Base-by-base conservation (phyloP, 2,888 invertebrate genomes). In the Epinotia bilunana region DNA sequence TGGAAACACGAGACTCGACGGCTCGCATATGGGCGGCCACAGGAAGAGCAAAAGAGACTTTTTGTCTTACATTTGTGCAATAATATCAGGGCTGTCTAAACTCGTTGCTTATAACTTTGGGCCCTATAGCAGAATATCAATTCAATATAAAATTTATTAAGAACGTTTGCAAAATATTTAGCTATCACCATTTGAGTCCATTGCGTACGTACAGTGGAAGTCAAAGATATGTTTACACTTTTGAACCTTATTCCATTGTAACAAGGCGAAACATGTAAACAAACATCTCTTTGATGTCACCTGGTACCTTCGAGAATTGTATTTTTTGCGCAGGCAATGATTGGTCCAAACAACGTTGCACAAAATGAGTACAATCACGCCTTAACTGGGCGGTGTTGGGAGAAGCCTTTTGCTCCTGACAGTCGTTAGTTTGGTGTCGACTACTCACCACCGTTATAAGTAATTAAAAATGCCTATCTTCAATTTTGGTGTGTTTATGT, bases 61-160 rank as follows among this genome's bases (percentile, higher is more conserved):
- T 82, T 88, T 86, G 82, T 84, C 85, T 87, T 86, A 84, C 83
- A 84, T 84, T 88, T 92, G 89, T 91, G 90, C 91, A 91, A 93
- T 91, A 86, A 87, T 87, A 86, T 76, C 86, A 92, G 92, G 92
- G 93, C 76, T 92, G 88, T n/a, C 83, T 78, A 58, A 1, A 6
- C n/a, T 53, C 16, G 53, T n/a, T 53, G 16, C 5, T 49, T 49
- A 0, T 16, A 49, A 49, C 16, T 16, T 33, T 33, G 6, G 7
- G 33, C 7, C 33, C 7, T 7, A 1, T 33, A 33, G 33, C 7
- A 6, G 16, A 49, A 49, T 49, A 49, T 49, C 16, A 49, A 16
- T n/a, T n/a, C 49, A 49, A 5, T 49, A 16, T 5, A 16, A 16
- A 4, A 49, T 43, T 0, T 43, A 43, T 46, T 49, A 16, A 49